Percentiles rank a stretch among this genome's conserved stretches.
Evolutionary conservation across 37 sponge, comb jelly and placozoan genomes (phyloP).

Genomic region (Chondrilla cf. caribensis): DNA sequence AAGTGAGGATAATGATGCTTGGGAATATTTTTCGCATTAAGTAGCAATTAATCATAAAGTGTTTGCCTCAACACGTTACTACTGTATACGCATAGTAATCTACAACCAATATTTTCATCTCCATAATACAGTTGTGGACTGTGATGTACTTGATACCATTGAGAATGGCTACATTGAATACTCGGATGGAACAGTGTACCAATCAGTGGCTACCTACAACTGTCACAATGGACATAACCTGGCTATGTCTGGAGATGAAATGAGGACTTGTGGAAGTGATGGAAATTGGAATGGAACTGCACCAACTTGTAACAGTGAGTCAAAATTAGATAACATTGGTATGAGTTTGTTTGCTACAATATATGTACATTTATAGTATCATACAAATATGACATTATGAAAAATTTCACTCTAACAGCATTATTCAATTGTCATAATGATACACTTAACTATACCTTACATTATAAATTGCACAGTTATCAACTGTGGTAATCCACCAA

Average conservation of each 20-base stretch:
- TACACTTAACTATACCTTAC: too few relatives aligned
- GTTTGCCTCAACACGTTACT: too few relatives aligned
- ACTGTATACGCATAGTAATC: too few relatives aligned
- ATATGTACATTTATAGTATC: neutral
- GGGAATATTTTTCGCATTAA: too few relatives aligned
- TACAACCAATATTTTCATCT: too few relatives aligned
- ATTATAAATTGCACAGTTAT: too few relatives aligned
- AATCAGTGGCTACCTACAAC: conserved; percentile 2
- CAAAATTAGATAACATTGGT: neutral
- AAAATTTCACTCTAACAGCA: too few relatives aligned
- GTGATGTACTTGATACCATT: conserved; percentile 12
- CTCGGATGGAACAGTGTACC: neutral
- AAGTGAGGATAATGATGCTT: neutral
- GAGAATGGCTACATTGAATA: neutral
- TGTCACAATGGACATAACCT: neutral
- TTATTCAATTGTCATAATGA: neutral
- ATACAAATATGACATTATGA: too few relatives aligned
- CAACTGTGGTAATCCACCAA: neutral
- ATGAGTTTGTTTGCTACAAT: neutral
- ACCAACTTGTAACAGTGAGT: neutral
- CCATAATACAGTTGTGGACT: neutral
- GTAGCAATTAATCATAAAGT: too few relatives aligned
- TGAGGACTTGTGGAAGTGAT: neutral
- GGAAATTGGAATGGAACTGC: conserved; percentile 5
- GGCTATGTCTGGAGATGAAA: neutral